phyloP scores from a whole-genome alignment of 2,113 vertebrate genomes.

The Candoia aspera region DNA sequence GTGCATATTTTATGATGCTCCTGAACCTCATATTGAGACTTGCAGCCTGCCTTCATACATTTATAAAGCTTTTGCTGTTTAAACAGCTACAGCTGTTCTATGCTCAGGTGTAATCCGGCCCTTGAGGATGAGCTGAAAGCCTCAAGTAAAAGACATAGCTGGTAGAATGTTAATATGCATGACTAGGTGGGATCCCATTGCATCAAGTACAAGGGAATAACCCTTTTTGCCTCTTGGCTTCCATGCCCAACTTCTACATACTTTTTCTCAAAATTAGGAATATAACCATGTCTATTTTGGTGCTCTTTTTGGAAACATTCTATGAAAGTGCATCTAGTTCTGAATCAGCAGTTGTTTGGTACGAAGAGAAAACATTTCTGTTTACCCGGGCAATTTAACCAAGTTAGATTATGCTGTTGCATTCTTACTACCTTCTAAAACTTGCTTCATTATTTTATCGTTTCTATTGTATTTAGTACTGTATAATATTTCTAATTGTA shows the following conservation, averaged over 20 bases:
- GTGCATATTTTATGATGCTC: neutral
- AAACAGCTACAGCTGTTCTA: neutral
- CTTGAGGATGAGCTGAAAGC: neutral
- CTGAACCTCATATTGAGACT: neutral
- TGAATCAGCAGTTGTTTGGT: neutral
- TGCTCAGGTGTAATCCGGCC: neutral
- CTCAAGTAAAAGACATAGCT: neutral
- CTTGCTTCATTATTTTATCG: neutral
- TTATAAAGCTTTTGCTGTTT: neutral
- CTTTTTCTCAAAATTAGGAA: neutral
- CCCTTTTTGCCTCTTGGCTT: neutral
- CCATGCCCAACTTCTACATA: neutral
- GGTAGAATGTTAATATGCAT: neutral
- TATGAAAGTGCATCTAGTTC: neutral
- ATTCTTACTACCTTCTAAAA: neutral
- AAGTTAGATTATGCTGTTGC: neutral
- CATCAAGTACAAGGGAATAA: neutral
- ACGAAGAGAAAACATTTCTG: neutral
- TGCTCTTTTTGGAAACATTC: neutral
- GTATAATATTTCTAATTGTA: neutral
- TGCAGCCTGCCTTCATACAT: neutral
- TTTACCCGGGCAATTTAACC: neutral
- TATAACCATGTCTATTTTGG: neutral
- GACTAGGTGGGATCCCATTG: neutral
- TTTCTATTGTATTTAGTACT: neutral